Evolutionary conservation across 2,113 vertebrate species (phyloP).

Genomic region (Perca schrenkii): DNA sequence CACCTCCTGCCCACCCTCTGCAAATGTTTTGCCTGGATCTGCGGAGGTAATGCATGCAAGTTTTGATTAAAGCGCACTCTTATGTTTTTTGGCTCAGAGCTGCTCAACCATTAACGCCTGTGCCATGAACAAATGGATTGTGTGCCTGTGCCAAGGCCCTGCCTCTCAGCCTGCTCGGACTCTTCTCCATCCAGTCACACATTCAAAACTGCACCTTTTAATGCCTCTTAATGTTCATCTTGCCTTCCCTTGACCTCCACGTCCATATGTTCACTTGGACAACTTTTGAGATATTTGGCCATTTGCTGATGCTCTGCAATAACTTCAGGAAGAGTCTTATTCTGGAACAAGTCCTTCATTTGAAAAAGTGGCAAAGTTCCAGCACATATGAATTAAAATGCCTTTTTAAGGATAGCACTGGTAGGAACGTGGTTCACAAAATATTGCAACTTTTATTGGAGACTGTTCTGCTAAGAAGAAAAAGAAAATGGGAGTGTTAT

Average conservation of each 20-base stretch:
- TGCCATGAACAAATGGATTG: slow-evolving; percentile 78
- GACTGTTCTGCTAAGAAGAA: background rate
- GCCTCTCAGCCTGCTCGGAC: slow-evolving; percentile 60
- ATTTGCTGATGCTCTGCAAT: background rate
- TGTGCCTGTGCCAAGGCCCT: slow-evolving; percentile 50
- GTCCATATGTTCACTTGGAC: slow-evolving; percentile 51
- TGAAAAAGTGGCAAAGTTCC: background rate
- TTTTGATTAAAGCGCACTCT: slow-evolving; percentile 81
- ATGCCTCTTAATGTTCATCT: slow-evolving; percentile 45
- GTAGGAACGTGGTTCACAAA: background rate
- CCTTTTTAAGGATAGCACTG: background rate
- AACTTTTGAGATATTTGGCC: slow-evolving; percentile 43
- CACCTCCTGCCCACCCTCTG: slow-evolving; percentile 46
- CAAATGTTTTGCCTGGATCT: slow-evolving; percentile 58
- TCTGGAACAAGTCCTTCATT: background rate
- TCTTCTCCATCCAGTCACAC: slow-evolving; percentile 32
- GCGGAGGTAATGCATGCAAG: slow-evolving; percentile 69
- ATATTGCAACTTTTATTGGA: background rate
- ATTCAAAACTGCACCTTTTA: slow-evolving; percentile 54
- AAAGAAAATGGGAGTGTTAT: background rate
- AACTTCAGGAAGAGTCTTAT: background rate
- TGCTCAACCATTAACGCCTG: slow-evolving; percentile 67
- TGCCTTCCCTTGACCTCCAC: slow-evolving; percentile 42
- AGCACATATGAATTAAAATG: background rate
- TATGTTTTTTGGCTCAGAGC: slow-evolving; percentile 72